These are phyloP conservation scores for Drosophila albomicans DNA, from an alignment of 1,140 invertebrate species.

Conservation along the genomic window DNA sequence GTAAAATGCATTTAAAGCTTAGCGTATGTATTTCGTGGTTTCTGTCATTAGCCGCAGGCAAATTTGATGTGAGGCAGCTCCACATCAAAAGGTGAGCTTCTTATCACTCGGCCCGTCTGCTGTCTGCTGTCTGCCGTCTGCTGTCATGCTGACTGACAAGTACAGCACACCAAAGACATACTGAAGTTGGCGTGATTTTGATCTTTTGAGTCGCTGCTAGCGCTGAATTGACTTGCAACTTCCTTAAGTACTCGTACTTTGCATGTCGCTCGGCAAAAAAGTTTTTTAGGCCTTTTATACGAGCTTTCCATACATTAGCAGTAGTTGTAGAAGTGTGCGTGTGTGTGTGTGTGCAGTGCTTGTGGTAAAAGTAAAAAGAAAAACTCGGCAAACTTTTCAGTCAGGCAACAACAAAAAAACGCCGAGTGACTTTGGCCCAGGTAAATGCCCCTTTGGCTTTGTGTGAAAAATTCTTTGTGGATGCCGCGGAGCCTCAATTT, in stretches of 20 bases:
- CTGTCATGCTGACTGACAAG: slow-evolving; percentile 22
- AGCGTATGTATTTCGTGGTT: background rate
- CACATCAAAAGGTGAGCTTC: slow-evolving; percentile 8
- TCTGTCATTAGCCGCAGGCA: slow-evolving; percentile 29
- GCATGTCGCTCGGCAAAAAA: slow-evolving; percentile 51
- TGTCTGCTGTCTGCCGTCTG: slow-evolving; percentile 3
- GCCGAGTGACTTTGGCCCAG: slow-evolving; percentile 9
- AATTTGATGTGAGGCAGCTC: background rate
- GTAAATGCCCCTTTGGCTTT: slow-evolving; percentile 42
- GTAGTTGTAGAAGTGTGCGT: background rate
- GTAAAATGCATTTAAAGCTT: background rate
- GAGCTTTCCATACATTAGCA: slow-evolving; percentile 18
- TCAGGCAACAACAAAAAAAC: background rate
- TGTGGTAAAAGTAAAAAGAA: background rate
- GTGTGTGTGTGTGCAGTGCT: background rate
- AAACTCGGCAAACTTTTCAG: slow-evolving; percentile 25
- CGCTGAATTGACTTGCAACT: slow-evolving; percentile 70
- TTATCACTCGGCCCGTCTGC: slow-evolving; percentile 26
- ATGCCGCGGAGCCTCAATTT: slow-evolving; percentile 55
- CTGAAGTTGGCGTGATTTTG: slow-evolving; percentile 57
- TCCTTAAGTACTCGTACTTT: slow-evolving; percentile 58
- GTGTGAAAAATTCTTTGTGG: slow-evolving; percentile 50
- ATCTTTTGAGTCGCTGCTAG: slow-evolving; percentile 67
- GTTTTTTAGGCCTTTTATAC: slow-evolving; percentile 46
- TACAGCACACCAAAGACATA: slow-evolving; percentile 9